phyloP scores from a whole-genome alignment of 2,797 vertebrate species.

The Stomatorhinus walkeri region DNA sequence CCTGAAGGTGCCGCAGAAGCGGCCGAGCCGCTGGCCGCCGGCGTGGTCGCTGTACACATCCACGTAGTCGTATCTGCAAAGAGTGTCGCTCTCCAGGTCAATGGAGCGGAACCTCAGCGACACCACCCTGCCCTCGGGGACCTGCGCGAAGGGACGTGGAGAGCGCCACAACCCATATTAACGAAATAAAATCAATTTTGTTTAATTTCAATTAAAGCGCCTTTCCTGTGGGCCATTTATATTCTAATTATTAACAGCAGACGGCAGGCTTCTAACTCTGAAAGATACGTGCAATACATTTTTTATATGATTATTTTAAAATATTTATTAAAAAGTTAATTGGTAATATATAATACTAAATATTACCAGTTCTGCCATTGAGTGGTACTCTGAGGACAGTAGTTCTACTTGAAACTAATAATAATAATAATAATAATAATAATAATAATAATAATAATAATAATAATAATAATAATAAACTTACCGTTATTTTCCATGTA shows the following conservation, averaged over 20 bases:
- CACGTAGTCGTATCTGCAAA: constrained; percentile 74
- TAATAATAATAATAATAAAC: constrained; percentile 27
- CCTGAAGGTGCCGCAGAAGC: constrained; percentile 70
- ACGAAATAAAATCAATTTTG: not conserved
- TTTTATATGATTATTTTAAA: not conserved
- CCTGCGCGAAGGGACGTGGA: constrained; percentile 44
- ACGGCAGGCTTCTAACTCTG: not conserved
- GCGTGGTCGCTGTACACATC: constrained; percentile 67
- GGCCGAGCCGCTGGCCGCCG: constrained; percentile 66
- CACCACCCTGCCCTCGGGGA: constrained; percentile 71
- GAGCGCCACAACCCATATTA: not conserved
- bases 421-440: too few species aligned
- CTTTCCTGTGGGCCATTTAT: not conserved
- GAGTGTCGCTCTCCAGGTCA: constrained; percentile 68
- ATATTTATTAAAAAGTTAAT: not conserved
- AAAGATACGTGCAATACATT: not conserved
- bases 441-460: not conserved
- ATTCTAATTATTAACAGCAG: not conserved
- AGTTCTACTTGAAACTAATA: not conserved
- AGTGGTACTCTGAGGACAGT: not conserved
- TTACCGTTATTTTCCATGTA: constrained; percentile 82
- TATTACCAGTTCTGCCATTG: not conserved
- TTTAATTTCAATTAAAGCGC: not conserved
- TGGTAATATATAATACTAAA: not conserved
- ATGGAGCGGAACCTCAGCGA: constrained; percentile 68